A percentile compares a stretch with the other conserved stretches of the same genome.
Evolutionary conservation across 2,888 invertebrate species (phyloP).

Genomic region (Sinopyrophorus schimmeli): DNA sequence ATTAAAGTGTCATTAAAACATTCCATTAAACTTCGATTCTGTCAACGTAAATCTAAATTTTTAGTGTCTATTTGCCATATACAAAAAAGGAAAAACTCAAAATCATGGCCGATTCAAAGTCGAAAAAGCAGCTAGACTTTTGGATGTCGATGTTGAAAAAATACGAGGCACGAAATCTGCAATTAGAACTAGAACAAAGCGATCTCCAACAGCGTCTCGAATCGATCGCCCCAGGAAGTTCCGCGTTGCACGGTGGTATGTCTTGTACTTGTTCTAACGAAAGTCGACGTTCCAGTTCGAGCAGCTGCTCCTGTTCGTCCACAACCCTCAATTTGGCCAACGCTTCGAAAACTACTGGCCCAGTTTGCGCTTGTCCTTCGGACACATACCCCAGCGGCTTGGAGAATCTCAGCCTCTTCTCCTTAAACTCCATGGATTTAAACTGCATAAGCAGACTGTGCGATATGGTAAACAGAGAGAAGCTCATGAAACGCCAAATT

Average conservation of each 20-base stretch:
- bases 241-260: slow-evolving; percentile 56
- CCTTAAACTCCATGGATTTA: slow-evolving; percentile 49
- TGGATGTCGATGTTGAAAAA: slow-evolving; percentile 54
- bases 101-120: slow-evolving; percentile 9
- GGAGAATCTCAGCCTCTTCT: slow-evolving; percentile 22
- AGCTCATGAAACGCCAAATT: slow-evolving; percentile 64
- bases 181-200: slow-evolving; percentile 58
- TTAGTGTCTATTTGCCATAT: background rate
- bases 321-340: too few relatives aligned
- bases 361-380: background rate
- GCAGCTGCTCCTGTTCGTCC: background rate
- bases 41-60: too few relatives aligned
- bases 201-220: slow-evolving; percentile 61
- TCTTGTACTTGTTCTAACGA: background rate
- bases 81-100: background rate
- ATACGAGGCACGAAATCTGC: slow-evolving; percentile 59
- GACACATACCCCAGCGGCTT: background rate
- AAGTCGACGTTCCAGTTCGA: background rate
- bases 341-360: too few relatives aligned
- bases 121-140: slow-evolving; percentile 24
- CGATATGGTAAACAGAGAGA: slow-evolving; percentile 59
- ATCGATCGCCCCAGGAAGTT: slow-evolving; percentile 64
- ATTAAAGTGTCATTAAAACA: too few relatives aligned
- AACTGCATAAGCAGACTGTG: slow-evolving; percentile 57
- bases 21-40: too few relatives aligned